Percentiles rank a stretch among this genome's conserved stretches.
These are phyloP conservation scores for Paraescarpia echinospica DNA, from an alignment of 1,140 invertebrate genomes.

Conservation along the genomic window DNA sequence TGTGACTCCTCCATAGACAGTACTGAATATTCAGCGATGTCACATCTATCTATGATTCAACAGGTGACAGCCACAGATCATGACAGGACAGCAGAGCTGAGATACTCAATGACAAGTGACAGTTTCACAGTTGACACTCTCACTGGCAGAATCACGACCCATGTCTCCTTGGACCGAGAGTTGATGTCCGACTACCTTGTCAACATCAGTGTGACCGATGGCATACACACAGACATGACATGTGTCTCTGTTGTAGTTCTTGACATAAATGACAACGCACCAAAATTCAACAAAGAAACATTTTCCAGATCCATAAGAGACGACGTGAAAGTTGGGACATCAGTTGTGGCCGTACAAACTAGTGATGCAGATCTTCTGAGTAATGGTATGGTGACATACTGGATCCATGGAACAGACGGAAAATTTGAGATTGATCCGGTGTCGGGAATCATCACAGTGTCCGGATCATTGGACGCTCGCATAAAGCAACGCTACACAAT, in stretches of 20 bases:
- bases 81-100: neutral
- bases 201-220: neutral
- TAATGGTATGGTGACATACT: constrained; percentile 10
- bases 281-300: neutral
- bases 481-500: neutral
- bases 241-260: neutral
- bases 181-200: neutral
- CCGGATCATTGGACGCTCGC: neutral
- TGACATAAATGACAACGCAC: constrained; percentile 11
- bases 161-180: neutral
- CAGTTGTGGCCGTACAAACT: neutral
- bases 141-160: constrained; percentile 1
- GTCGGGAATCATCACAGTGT: neutral
- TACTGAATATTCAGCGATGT: neutral
- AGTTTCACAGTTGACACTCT: neutral
- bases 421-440: constrained; percentile 7
- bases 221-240: neutral
- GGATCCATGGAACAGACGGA: neutral
- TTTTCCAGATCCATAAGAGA: neutral
- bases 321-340: neutral
- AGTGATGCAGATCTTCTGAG: neutral
- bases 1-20: neutral
- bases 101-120: neutral
- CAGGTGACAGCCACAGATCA: neutral
- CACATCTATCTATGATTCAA: neutral